Evolutionary conservation across 2,888 invertebrate species (phyloP).

Genomic region (Alentia gelatinosa): DNA sequence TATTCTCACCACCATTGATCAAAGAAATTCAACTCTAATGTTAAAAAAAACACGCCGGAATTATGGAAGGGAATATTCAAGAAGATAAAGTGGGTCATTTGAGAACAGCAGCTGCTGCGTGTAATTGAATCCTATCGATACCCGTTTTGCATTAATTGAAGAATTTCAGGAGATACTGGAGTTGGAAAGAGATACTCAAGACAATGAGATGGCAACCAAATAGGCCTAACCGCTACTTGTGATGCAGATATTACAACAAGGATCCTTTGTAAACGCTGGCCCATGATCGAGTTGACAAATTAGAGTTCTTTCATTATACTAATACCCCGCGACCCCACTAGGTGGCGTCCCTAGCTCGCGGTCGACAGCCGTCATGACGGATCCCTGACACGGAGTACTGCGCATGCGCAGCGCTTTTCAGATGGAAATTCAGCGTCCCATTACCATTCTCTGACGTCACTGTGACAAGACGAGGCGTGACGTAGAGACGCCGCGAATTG

Average conservation of each 20-base stretch:
- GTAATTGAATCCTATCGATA: background rate
- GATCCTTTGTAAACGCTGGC: background rate
- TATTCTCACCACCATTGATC: too few species aligned
- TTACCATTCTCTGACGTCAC: background rate
- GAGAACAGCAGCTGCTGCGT: background rate
- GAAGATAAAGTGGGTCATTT: background rate
- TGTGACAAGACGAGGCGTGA: background rate
- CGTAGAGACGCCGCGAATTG: background rate
- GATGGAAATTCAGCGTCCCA: background rate
- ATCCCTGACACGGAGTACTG: background rate
- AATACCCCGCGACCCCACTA: background rate
- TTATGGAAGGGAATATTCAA: background rate
- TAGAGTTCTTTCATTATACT: background rate
- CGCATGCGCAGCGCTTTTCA: constrained; percentile 6
- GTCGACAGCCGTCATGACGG: too few species aligned
- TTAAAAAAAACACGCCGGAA: too few species aligned
- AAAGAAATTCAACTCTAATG: background rate
- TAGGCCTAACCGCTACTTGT: too few species aligned
- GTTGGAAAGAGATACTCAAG: background rate
- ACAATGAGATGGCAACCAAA: background rate
- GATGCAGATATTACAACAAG: background rate
- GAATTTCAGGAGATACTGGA: background rate
- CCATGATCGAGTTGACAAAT: background rate
- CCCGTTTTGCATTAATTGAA: background rate
- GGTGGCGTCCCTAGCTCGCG: background rate